These are phyloP conservation scores for Acleris laterana DNA, from an alignment of 2,888 invertebrate genomes.

Conservation along the genomic window DNA sequence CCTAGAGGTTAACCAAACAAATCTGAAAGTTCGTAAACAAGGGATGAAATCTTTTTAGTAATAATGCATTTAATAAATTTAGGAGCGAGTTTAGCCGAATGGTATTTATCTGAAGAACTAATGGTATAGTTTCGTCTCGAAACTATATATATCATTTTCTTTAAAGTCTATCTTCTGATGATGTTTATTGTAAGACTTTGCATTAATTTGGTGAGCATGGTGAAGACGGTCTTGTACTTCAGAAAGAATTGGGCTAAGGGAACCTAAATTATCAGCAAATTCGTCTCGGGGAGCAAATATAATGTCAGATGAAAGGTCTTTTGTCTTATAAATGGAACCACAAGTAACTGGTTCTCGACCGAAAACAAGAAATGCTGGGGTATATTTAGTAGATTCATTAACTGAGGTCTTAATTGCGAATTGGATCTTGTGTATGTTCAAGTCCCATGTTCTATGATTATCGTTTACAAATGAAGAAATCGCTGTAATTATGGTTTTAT, in stretches of 20 bases:
- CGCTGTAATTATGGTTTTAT: neutral
- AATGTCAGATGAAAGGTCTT: no score
- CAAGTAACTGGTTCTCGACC: no score
- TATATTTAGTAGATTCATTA: no score
- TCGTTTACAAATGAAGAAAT: neutral
- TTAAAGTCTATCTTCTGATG: no score
- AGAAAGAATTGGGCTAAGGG: no score
- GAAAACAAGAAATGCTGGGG: no score
- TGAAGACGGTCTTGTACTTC: no score
- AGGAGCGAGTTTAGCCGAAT: slow-evolving; percentile 2
- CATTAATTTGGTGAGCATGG: no score
- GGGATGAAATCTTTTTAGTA: neutral
- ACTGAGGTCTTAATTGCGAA: neutral
- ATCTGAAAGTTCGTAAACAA: neutral
- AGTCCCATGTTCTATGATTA: neutral
- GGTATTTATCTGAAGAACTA: neutral
- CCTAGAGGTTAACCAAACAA: neutral
- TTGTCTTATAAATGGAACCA: no score
- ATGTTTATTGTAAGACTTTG: no score
- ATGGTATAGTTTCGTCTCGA: neutral
- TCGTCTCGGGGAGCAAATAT: no score
- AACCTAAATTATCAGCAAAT: no score
- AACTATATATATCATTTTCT: neutral
- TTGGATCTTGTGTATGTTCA: neutral
- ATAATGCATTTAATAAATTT: neutral